Evolutionary conservation across 2,888 invertebrate genomes (phyloP), one percentile per base, ranked within the genome.

Genomic region (Portevinia maculata): DNA sequence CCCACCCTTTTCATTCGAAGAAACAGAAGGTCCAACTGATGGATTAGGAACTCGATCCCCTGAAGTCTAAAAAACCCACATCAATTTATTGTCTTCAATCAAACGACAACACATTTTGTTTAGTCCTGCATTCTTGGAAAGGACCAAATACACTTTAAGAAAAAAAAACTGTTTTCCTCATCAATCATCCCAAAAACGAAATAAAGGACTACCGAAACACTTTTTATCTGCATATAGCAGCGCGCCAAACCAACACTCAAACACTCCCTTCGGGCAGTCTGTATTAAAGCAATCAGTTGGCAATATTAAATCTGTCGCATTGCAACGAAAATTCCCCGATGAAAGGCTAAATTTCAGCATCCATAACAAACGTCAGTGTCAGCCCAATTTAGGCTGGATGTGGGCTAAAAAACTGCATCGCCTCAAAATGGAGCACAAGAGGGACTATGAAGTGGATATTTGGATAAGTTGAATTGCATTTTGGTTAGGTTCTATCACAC

Each of bases 261-360:
- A n/a, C n/a, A n/a, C n/a, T n/a, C 30, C 55, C 37, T 50, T 34
- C 44, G 67, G 60, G 53, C 59, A 46, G 34, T 44, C 67, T 65
- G 52, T 39, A 39, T 79, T 74, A 79, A 74, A 67, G 79, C 60
- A 55, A 74, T 74, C 79, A 67, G 59, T 79, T 74, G 79, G 79
- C 74, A 79, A 41, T 67, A 69, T 62, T 48, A 67, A 60, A 60
- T 55, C 60, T 79, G 79, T 79, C 79, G 79, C 79, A 79, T 48
- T 79, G 79, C 79, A 79, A 79, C 79, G n/a, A 69, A 48, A 74
- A 60, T 67, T 67, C 53, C 34, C 62, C 74, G 79, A 60, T 74
- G 74, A 79, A 69, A 73, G 67, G 60, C 59, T 73, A 34, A 55
- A 62, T 62, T 62, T 57, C 79, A 48, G 30, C 74, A 74, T 79